Evolutionary conservation across 2,797 vertebrate species (phyloP).

Genomic region (Tangara arthus): DNA sequence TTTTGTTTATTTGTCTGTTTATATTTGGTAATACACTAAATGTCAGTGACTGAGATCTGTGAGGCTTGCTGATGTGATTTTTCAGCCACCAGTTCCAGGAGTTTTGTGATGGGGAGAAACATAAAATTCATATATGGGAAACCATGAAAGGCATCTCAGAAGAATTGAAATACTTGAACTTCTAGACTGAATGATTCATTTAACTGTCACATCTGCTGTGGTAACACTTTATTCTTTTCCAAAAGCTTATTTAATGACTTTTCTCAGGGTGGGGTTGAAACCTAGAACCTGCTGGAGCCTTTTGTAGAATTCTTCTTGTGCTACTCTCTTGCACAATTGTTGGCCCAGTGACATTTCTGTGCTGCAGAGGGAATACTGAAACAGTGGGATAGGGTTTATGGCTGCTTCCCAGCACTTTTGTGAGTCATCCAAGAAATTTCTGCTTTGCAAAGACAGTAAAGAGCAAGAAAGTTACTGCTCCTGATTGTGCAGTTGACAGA

Average conservation of each 20-base stretch:
- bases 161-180: not conserved
- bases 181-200: not conserved
- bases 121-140: not conserved
- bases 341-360: rapidly evolving
- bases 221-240: not conserved
- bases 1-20: not conserved
- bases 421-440: not conserved
- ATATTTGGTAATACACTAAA: not conserved
- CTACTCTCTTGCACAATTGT: not conserved
- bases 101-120: not conserved
- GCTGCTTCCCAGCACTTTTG: not conserved
- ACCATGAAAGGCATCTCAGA: not conserved
- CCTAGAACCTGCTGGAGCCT: not conserved
- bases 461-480: not conserved
- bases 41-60: not conserved
- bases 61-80: not conserved
- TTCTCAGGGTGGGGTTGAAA: not conserved
- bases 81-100: not conserved
- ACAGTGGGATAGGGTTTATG: not conserved
- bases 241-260: not conserved
- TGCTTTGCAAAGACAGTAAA: not conserved
- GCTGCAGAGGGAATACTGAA: rapidly evolving
- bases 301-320: not conserved
- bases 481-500: not conserved
- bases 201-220: not conserved